Base-by-base conservation (phyloP, 2,797 vertebrate species). In the Oceanodroma leucorhoa region DNA sequence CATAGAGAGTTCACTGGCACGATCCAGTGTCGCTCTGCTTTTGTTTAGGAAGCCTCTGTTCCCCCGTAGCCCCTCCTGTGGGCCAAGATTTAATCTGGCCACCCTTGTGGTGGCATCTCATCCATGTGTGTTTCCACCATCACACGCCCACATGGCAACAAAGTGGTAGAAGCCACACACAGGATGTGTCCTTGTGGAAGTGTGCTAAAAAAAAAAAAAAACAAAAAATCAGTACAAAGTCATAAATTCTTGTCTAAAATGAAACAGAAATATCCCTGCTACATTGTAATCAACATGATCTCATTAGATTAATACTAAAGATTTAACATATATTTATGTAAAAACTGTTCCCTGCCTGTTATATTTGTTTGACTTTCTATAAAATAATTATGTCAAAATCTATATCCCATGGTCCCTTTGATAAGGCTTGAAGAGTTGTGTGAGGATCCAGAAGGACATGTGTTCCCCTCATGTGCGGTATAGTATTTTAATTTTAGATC, bases 381-480 rank as follows among this genome's bases (percentile, higher is more conserved):
- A 72, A 55, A 76, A 69, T 16, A 71, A 36, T 65, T 51, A 41
- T 6, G 1, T 60, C 34, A 82, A 82, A 77, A 65, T 11, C 34
- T 40, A 6, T 32, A 46, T 51, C 4, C 6, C 6, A 3, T 20
- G 4, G 34, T 36, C 26, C 15, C 38, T 58, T 45, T 57, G n/a
- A 36, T 11, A 26, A 40, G 58, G 21, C 9, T 32, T 54, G 17
- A 58, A 61, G 54, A 57, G 29, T 9, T 38, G 18, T 34, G 2
- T 58, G 34, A 80, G 30, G 48, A 57, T 38, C 19, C 32, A 58
- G 48, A 41, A 55, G 36, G 11, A 82, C 0, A 5, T 3, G 0
- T 13, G 10, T 14, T 40, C 14, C 10, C 15, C 29, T 41, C 13
- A 32, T 2, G 7, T 10, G 11, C 8, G 1, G 7, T 15, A 34